phyloP scores from a whole-genome alignment of 2,797 vertebrate species.

The Centropyge bicolor region DNA sequence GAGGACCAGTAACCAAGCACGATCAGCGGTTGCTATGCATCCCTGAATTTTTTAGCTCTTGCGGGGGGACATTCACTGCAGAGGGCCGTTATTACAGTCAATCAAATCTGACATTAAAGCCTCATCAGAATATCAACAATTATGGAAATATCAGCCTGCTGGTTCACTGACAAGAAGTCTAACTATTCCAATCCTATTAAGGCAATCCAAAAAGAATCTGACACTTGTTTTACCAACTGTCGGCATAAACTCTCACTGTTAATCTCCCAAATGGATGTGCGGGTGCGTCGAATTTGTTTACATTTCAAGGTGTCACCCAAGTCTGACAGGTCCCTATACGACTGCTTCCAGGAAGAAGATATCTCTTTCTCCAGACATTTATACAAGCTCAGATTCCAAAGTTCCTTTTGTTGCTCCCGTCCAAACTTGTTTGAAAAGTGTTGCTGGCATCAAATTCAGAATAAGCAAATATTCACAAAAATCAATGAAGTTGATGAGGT shows the following conservation, averaged over 20 bases:
- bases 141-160: constrained; percentile 57
- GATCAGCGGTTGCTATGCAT: constrained; percentile 68
- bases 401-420: too few relatives aligned
- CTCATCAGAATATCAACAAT: constrained; percentile 65
- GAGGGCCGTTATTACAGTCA: constrained; percentile 64
- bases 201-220: constrained; percentile 40
- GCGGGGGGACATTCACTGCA: constrained; percentile 38
- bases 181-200: constrained; percentile 59
- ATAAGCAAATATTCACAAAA: too few relatives aligned
- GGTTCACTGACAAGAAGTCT: constrained; percentile 42
- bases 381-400: too few relatives aligned
- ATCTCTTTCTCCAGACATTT: constrained; percentile 55
- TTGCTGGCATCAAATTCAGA: too few relatives aligned
- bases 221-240: constrained; percentile 61
- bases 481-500: too few relatives aligned
- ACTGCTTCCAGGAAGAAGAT: constrained; percentile 36
- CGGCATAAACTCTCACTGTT: constrained; percentile 52
- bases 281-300: constrained; percentile 50
- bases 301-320: constrained; percentile 59
- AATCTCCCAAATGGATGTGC: constrained; percentile 49
- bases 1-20: constrained; percentile 65
- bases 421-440: too few relatives aligned
- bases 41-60: constrained; percentile 49
- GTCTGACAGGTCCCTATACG: constrained; percentile 44
- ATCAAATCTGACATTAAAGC: constrained; percentile 73